phyloP scores from a whole-genome alignment of 2,888 invertebrate genomes.

The Caenorhabditis panamensis region DNA sequence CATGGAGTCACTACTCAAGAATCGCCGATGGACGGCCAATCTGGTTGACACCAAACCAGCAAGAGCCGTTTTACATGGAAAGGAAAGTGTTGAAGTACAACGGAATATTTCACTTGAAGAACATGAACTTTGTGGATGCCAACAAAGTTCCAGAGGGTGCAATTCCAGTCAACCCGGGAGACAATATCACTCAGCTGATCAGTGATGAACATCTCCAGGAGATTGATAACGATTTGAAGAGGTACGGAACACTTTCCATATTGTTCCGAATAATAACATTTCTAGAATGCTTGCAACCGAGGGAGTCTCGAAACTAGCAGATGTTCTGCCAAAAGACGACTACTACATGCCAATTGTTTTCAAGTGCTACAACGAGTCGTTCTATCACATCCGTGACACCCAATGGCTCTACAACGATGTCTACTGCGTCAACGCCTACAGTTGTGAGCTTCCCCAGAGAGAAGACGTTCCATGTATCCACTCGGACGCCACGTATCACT shows the following conservation, averaged over 20 bases:
- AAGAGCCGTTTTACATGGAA: conserved; percentile 33
- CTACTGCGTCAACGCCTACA: conserved; percentile 52
- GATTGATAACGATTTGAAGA: conserved; percentile 53
- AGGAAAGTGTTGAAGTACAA: conserved; percentile 31
- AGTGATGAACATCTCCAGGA: conserved; percentile 46
- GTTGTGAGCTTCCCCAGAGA: conserved; percentile 52
- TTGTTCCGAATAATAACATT: too few relatives aligned
- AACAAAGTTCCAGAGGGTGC: conserved; percentile 27
- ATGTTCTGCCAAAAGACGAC: conserved; percentile 35
- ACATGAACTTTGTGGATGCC: conserved; percentile 32
- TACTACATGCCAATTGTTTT: conserved; percentile 56
- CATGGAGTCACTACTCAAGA: conserved; percentile 54
- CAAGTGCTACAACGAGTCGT: conserved; percentile 57
- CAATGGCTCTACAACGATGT: conserved; percentile 42
- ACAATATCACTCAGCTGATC: conserved; percentile 49
- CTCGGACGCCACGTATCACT: conserved; percentile 58
- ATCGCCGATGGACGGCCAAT: conserved; percentile 40
- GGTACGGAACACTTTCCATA: conserved; percentile 5
- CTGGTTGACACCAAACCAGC: conserved; percentile 41
- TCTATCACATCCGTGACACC: conserved; percentile 47
- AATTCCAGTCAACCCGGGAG: conserved; percentile 44
- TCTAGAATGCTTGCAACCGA: conserved; percentile 30
- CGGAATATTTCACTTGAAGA: conserved; percentile 52
- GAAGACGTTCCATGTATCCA: conserved; percentile 40
- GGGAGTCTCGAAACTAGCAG: conserved; percentile 12